Percentiles rank a stretch among this genome's conserved stretches.
Evolutionary conservation across 2,888 invertebrate species (phyloP).

Genomic region (Oxystoma pomonae): DNA sequence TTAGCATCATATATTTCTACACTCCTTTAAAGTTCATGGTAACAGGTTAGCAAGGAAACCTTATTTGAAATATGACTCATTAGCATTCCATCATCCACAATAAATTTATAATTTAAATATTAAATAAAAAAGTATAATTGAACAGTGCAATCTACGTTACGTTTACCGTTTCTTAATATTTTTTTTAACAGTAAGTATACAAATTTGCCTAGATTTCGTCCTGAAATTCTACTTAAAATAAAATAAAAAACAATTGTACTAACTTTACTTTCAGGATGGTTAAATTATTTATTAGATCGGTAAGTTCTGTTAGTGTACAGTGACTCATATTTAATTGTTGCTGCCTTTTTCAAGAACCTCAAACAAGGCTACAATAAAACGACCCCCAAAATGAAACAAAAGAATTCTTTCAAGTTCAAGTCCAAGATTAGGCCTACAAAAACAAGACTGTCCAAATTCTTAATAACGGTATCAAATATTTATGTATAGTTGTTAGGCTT

Average conservation of each 20-base stretch:
- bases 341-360: too few relatives aligned
- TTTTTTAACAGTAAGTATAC: neutral
- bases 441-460: neutral
- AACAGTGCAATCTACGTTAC: neutral
- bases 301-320: too few relatives aligned
- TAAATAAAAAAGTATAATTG: neutral
- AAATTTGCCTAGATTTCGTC: too few relatives aligned
- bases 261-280: too few relatives aligned
- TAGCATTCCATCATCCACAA: neutral
- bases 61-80: neutral
- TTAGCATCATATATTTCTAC: too few relatives aligned
- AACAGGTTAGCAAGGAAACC: neutral
- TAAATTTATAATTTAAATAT: neutral
- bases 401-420: neutral
- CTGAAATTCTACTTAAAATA: too few relatives aligned
- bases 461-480: neutral
- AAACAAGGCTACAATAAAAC: too few relatives aligned
- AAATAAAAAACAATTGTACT: too few relatives aligned
- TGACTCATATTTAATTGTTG: too few relatives aligned
- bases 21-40: too few relatives aligned
- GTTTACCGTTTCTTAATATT: neutral
- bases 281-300: too few relatives aligned
- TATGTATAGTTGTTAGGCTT: neutral
- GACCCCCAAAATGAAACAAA: neutral
- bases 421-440: neutral